phyloP scores from a whole-genome alignment of 1,140 invertebrate species.

The Neodiprion lecontei region DNA sequence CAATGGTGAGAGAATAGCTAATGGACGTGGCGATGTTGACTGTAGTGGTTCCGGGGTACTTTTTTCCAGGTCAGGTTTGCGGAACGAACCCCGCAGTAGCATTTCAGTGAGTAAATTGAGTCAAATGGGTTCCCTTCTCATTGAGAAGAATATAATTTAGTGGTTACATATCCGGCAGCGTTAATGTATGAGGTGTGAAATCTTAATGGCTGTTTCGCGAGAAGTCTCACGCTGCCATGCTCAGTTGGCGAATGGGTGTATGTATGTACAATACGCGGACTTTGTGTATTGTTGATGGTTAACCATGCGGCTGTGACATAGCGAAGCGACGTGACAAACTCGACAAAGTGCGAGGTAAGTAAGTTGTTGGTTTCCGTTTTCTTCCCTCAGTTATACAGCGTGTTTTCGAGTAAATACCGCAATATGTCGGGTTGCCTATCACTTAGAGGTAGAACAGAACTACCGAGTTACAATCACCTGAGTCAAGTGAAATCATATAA shows the following conservation, averaged over 20 bases:
- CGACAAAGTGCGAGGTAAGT: not conserved
- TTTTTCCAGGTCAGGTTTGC: too few species aligned
- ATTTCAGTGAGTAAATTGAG: too few species aligned
- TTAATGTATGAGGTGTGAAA: not conserved
- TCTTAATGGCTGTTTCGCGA: not conserved
- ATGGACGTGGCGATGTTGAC: too few species aligned
- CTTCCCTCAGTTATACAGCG: too few species aligned
- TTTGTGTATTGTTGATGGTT: conserved; percentile 39
- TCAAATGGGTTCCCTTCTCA: not conserved
- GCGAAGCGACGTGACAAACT: conserved; percentile 36
- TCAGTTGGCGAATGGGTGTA: not conserved
- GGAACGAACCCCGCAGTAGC: too few species aligned
- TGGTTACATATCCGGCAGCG: not conserved
- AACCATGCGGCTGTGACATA: conserved; percentile 42
- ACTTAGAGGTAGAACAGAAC: too few species aligned
- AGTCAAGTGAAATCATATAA: too few species aligned
- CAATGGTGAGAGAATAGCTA: too few species aligned
- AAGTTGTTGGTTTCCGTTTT: not conserved
- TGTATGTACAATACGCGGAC: not conserved
- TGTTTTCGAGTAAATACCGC: too few species aligned
- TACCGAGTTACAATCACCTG: too few species aligned
- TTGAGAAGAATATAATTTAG: not conserved
- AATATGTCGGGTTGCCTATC: too few species aligned
- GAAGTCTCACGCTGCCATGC: not conserved
- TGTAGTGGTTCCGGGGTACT: too few species aligned